Base-by-base conservation (phyloP, 2,113 vertebrate genomes). In the Ctenomys sociabilis region DNA sequence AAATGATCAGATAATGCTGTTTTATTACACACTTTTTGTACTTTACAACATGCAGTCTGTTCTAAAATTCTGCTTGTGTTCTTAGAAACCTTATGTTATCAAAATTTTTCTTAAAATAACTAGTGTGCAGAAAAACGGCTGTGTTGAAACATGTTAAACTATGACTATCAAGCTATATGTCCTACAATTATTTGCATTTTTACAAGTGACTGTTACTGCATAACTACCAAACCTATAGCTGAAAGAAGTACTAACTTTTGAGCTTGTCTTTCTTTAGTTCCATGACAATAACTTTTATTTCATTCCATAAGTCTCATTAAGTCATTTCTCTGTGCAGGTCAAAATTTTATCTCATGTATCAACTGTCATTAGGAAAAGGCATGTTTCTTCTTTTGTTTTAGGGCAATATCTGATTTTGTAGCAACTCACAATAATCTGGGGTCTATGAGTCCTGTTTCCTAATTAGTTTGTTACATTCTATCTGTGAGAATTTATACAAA, bases 51-150 rank as follows among this genome's bases (percentile, higher is more conserved):
- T 63, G 4, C 1, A 84, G 17, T 89, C 59, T 96, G 9, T 93
- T 86, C 61, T 89, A 61, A 88, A 45, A 73, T 61, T 70, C 43
- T 85, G 11, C 16, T 43, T 95, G 35, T 59, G 8, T 95, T 93
- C 22, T 80, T 63, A 90, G 59, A 59, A 82, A 16, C 2, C 6
- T 82, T n/a, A 24, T 61, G 40, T 83, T 83, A 32, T 90, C 10
- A 83, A 80, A 90, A 94, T 21, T 22, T 66, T 7, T 72, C 73
- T 86, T 88, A 93, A 97, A 87, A 70, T 90, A 95, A 70, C 21
- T 85, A 30, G 83, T 24, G 3, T 43, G 26, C 22, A 92, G 40
- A 49, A 82, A 89, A 94, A 12, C 40, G 3, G 1, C 59, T 88
- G 11, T 14, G 13, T 4, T 92, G 68, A 30, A 92, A 19, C 52